Base-by-base conservation (phyloP, 2,888 invertebrate genomes). In the Elysia crispata region DNA sequence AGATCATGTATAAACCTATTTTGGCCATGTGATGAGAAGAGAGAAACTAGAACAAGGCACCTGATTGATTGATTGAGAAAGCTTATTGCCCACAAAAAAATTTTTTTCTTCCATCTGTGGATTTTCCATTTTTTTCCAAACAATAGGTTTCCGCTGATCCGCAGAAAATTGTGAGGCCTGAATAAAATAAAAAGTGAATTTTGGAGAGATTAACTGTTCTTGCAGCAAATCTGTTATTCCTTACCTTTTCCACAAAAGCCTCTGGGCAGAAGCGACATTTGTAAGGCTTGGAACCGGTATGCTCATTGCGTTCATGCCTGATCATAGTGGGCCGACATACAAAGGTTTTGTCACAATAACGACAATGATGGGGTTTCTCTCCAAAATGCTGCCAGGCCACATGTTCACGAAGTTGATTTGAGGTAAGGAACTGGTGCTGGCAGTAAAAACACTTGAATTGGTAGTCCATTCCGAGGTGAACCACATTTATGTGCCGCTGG, bases 371-470 rank as follows among this genome's bases (percentile, higher is more conserved):
- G 18, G 76, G 64, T 64, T 80, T 76, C 18, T 76, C 60, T 20
- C 80, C 80, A 8, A 76, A 50, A 28, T 80, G 80, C 23, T 54
- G 76, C 60, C 72, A 80, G 18, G 80, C 80, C 30, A 80, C 54
- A 69, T 80, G 80, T n/a, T 80, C 80, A 31, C 80, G 69, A 23
- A 80, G 77, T 72, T 80, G 80, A 5, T 70, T 60, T 25, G 62
- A 72, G 31, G 69, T 70, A n/a, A 80, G 76, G 60, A 80, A 80
- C 76, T 80, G 76, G 1, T 76, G 76, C 0, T 76, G 69, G 15
- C 80, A 80, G 30, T 80, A 70, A 49, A 64, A 64, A 77, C 80
- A 80, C 28, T 80, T 80, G 72, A 64, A 76, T 28, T 76, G 60
- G 73, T 80, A 80, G 31, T 80, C 80, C 33, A 80, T 70, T 13